Percentiles rank a stretch among this genome's conserved stretches.
Evolutionary conservation across 2,888 invertebrate species (phyloP).

Genomic region (Chalcosyrphus nemorum): DNA sequence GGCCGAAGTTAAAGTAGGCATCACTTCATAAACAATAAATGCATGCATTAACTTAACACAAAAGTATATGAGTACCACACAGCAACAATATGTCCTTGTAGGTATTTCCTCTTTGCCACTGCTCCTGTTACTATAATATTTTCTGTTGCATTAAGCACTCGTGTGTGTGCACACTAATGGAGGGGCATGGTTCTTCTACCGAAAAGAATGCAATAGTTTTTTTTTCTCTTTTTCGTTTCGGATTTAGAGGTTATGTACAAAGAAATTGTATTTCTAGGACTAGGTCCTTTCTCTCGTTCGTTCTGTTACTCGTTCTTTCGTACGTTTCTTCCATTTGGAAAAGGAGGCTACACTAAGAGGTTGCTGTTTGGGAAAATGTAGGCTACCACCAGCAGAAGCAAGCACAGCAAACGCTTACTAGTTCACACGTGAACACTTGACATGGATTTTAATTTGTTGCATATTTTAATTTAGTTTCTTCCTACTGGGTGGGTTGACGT

Average conservation of each 20-base stretch:
- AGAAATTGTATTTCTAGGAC: constrained; percentile 50
- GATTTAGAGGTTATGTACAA: constrained; percentile 67
- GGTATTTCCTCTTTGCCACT: constrained; percentile 18
- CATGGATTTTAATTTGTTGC: constrained; percentile 67
- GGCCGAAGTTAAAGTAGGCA: constrained; percentile 63
- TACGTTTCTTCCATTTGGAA: constrained; percentile 29
- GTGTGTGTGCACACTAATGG: constrained; percentile 54
- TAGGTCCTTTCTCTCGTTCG: constrained; percentile 22
- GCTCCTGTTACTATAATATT: constrained; percentile 7
- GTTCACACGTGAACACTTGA: constrained; percentile 67
- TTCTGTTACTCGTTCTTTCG: no score
- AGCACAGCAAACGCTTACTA: constrained; percentile 27
- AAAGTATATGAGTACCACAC: constrained; percentile 32
- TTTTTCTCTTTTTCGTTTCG: no score
- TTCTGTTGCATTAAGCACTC: constrained; percentile 46
- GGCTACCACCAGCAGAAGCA: constrained; percentile 25
- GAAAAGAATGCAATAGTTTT: constrained; percentile 57
- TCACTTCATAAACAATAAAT: constrained; percentile 66
- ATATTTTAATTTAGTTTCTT: constrained; percentile 47
- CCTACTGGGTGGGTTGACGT: not conserved
- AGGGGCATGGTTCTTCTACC: constrained; percentile 33
- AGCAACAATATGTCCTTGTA: constrained; percentile 43
- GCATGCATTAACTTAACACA: constrained; percentile 67
- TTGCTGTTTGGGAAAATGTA: constrained; percentile 51
- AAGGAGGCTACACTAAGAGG: constrained; percentile 30